Evolutionary conservation across 2,113 vertebrate species (phyloP).

Genomic region (Centropus bengalensis): DNA sequence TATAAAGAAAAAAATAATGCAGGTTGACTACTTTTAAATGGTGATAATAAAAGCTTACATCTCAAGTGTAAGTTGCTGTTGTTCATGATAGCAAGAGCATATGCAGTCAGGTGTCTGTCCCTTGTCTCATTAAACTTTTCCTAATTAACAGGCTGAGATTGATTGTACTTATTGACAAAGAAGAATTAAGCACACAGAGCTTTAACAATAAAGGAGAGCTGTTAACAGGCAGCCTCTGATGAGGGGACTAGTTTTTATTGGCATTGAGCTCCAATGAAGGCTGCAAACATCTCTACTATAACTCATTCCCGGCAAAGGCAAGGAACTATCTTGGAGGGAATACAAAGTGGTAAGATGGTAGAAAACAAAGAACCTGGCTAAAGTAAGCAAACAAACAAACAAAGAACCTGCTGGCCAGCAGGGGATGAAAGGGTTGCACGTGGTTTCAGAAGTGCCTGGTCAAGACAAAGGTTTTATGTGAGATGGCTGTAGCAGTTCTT

Average conservation of each 20-base stretch:
- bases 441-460: not conserved
- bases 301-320: slow-evolving; percentile 31
- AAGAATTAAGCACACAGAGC: slow-evolving; percentile 57
- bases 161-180: slow-evolving; percentile 70
- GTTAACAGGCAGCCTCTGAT: slow-evolving; percentile 72
- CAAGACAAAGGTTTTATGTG: slow-evolving; percentile 16
- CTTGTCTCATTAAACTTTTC: slow-evolving; percentile 49
- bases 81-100: not conserved
- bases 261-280: slow-evolving; percentile 39
- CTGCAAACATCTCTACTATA: slow-evolving; percentile 72
- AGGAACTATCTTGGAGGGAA: slow-evolving; percentile 37
- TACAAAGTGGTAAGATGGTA: not conserved
- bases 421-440: not conserved
- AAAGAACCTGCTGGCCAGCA: not conserved
- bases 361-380: slow-evolving; percentile 40
- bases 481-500: slow-evolving; percentile 19
- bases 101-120: not conserved
- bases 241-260: slow-evolving; percentile 62
- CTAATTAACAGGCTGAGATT: slow-evolving; percentile 62
- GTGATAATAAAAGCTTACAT: slow-evolving; percentile 13
- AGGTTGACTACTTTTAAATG: not conserved
- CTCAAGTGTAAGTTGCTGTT: not conserved
- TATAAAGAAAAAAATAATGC: not conserved
- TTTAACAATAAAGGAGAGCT: slow-evolving; percentile 63
- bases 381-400: slow-evolving; percentile 29